Percentiles rank a stretch among this genome's conserved stretches.
Conservation (phyloP, 2,888 invertebrate species). For the Rhagophthalmus giganteus region DNA sequence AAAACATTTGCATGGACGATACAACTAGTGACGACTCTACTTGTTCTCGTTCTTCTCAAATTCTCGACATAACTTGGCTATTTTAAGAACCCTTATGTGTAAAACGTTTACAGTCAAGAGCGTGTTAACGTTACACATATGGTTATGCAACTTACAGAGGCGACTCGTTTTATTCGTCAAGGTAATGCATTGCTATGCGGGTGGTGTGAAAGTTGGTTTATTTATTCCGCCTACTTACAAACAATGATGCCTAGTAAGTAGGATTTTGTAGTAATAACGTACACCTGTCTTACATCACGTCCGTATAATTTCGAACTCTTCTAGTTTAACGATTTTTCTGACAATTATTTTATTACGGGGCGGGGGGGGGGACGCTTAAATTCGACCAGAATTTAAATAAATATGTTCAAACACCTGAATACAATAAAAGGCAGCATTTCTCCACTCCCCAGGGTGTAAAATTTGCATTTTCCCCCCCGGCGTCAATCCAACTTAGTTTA, state of each 20-base stretch:
- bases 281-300: conserved; percentile 12
- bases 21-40: too few species aligned
- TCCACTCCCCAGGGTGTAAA: conserved; percentile 30
- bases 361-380: conserved; percentile 10
- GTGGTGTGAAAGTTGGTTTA: conserved; percentile 30
- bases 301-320: conserved; percentile 1
- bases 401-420: conserved; percentile 38
- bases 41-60: conserved; percentile 19
- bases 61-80: conserved; percentile 28
- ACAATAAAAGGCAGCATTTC: conserved; percentile 34
- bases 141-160: conserved; percentile 33
- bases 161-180: conserved; percentile 33
- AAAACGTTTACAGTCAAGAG: conserved; percentile 22
- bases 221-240: conserved; percentile 17
- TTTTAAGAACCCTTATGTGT: conserved; percentile 22
- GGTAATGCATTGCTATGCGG: conserved; percentile 34
- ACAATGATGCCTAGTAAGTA: conserved; percentile 8
- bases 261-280: conserved; percentile 7
- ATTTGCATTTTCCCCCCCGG: conserved; percentile 38
- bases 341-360: conserved; percentile 22
- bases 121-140: conserved; percentile 33
- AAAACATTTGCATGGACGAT: too few species aligned
- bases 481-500: conserved; percentile 39
- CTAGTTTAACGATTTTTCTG: too few species aligned
- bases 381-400: conserved; percentile 25